Evolutionary conservation across 1,140 invertebrate genomes (phyloP).

Genomic region (Fopius arisanus): DNA sequence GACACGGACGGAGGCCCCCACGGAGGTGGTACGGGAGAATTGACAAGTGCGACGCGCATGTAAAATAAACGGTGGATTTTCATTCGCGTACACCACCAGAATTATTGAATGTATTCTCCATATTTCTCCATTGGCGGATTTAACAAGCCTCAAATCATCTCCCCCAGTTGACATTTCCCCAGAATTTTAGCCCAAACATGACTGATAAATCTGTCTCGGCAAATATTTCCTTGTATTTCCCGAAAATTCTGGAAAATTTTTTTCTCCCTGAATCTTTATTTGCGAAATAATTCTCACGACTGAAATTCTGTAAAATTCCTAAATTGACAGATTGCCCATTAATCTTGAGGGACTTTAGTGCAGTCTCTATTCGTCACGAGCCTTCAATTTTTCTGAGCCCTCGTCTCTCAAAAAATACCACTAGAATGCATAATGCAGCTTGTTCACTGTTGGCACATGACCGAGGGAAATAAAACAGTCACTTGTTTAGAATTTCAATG

Average conservation of each 20-base stretch:
- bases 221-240: too few species aligned
- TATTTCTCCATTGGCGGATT: too few species aligned
- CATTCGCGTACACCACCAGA: too few species aligned
- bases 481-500: slow-evolving; percentile 14
- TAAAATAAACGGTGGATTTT: not conserved
- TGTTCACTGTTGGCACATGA: slow-evolving; percentile 32
- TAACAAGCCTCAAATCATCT: too few species aligned
- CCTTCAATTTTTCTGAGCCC: slow-evolving; percentile 17
- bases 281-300: too few species aligned
- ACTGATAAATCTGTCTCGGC: too few species aligned
- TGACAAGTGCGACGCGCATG: slow-evolving; percentile 21
- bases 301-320: too few species aligned
- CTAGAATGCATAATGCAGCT: slow-evolving; percentile 40
- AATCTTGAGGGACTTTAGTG: not conserved
- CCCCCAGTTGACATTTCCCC: too few species aligned
- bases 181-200: too few species aligned
- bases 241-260: too few species aligned
- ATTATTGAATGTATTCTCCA: too few species aligned
- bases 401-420: not conserved
- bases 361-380: not conserved
- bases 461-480: not conserved
- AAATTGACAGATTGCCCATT: not conserved
- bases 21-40: slow-evolving; percentile 19
- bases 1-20: slow-evolving; percentile 10
- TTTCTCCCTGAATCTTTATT: too few species aligned